A percentile compares a stretch with the other conserved stretches of the same genome.
phyloP scores from a whole-genome alignment of 2,888 invertebrate genomes.

The Drosophila neotestacea region DNA sequence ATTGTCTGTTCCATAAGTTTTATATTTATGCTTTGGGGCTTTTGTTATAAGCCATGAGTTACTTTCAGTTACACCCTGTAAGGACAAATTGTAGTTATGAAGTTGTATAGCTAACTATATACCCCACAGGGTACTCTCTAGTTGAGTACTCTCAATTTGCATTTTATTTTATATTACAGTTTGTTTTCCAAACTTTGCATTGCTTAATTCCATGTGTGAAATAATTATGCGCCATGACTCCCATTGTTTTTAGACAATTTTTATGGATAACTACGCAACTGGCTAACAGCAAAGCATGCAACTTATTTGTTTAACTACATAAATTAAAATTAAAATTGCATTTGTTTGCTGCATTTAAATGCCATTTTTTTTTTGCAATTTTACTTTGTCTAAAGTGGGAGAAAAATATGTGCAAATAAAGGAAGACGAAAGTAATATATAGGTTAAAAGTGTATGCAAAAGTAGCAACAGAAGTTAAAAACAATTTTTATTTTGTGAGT shows the following conservation, averaged over 20 bases:
- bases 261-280: conserved; percentile 1
- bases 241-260: conserved; percentile 19
- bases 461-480: conserved; percentile 35
- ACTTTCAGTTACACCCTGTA: conserved; percentile 1
- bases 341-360: conserved; percentile 45
- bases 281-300: conserved; percentile 2
- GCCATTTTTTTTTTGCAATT: conserved; percentile 26
- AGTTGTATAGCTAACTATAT: not conserved
- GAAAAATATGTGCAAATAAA: conserved; percentile 7
- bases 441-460: conserved; percentile 14
- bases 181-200: conserved; percentile 3
- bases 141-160: not conserved
- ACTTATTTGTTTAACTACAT: conserved; percentile 27
- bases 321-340: conserved; percentile 43
- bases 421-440: not conserved
- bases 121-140: not conserved
- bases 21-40: conserved; percentile 23
- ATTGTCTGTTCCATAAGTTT: conserved; percentile 37
- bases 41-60: conserved; percentile 13
- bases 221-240: conserved; percentile 9
- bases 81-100: not conserved
- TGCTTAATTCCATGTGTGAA: conserved; percentile 24
- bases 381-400: conserved; percentile 22
- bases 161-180: not conserved
- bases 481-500: conserved; percentile 18